Evolutionary conservation across 2,888 invertebrate species (phyloP).

Genomic region (Mythimna lalbum): DNA sequence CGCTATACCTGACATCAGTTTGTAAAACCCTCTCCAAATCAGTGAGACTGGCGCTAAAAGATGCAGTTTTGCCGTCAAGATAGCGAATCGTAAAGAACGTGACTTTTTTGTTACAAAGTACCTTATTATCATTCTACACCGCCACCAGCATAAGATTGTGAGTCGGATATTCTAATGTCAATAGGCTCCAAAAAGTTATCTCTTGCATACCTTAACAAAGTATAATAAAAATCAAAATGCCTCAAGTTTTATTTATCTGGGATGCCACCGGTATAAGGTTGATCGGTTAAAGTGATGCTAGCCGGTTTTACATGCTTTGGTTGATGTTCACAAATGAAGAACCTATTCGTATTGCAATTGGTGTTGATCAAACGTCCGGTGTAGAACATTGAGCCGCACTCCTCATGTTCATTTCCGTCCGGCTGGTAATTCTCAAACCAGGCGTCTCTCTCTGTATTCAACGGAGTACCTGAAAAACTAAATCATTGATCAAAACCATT

Average conservation of each 20-base stretch:
- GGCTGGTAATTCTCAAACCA: conserved; percentile 30
- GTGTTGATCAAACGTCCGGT: conserved; percentile 77
- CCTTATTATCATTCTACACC: too few relatives aligned
- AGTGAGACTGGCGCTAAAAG: too few relatives aligned
- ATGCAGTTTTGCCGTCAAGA: too few relatives aligned
- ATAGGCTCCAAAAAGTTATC: too few relatives aligned
- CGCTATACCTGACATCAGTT: too few relatives aligned
- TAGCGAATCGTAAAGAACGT: too few relatives aligned
- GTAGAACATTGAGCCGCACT: conserved; percentile 82
- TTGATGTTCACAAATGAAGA: conserved; percentile 83
- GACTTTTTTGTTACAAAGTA: too few relatives aligned
- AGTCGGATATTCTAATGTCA: too few relatives aligned
- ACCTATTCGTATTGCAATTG: conserved; percentile 70
- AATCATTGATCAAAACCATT: neutral
- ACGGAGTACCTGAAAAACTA: conserved; percentile 5
- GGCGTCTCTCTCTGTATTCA: neutral
- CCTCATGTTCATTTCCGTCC: conserved; percentile 56
- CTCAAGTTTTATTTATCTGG: neutral
- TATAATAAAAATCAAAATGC: neutral
- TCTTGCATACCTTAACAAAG: too few relatives aligned
- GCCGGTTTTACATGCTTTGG: conserved; percentile 49
- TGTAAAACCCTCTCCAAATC: too few relatives aligned
- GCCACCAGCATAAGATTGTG: too few relatives aligned
- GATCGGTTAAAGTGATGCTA: neutral
- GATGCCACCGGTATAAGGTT: conserved; percentile 12